A percentile compares a stretch with the other conserved stretches of the same genome.
These are phyloP conservation scores for Monopterus albus DNA, from an alignment of 2,113 vertebrate genomes.

Conservation along the genomic window DNA sequence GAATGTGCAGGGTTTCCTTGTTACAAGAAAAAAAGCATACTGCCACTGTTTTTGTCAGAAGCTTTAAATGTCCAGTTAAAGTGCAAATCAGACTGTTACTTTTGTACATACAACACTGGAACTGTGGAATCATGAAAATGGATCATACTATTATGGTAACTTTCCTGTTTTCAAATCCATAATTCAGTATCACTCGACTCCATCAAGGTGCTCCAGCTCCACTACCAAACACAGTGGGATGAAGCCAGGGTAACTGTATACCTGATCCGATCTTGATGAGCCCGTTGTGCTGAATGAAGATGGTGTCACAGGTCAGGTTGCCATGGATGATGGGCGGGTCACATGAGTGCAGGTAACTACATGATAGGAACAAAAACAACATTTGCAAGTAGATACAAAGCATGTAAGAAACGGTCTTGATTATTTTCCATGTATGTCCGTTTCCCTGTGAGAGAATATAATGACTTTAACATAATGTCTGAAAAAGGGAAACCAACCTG, in stretches of 20 bases:
- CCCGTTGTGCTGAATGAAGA: constrained; percentile 99
- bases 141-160: background rate
- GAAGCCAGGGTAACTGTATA: constrained; percentile 60
- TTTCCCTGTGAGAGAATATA: background rate
- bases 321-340: constrained; percentile 79
- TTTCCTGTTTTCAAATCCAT: constrained; percentile 12
- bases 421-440: background rate
- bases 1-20: background rate
- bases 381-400: constrained; percentile 17
- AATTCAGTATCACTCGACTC: constrained; percentile 34
- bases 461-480: background rate
- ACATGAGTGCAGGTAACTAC: constrained; percentile 83
- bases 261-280: constrained; percentile 99
- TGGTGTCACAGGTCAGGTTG: constrained; percentile 96
- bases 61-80: no score
- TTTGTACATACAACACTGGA: background rate
- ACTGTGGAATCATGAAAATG: background rate
- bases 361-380: background rate
- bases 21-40: background rate
- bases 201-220: background rate
- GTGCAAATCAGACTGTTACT: no score
- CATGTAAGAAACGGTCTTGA: background rate
- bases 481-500: constrained; percentile 82
- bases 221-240: background rate
- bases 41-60: background rate